A percentile compares a stretch with the other conserved stretches of the same genome.
Conservation (phyloP, 2,888 invertebrate species). For the Spodoptera exigua region DNA sequence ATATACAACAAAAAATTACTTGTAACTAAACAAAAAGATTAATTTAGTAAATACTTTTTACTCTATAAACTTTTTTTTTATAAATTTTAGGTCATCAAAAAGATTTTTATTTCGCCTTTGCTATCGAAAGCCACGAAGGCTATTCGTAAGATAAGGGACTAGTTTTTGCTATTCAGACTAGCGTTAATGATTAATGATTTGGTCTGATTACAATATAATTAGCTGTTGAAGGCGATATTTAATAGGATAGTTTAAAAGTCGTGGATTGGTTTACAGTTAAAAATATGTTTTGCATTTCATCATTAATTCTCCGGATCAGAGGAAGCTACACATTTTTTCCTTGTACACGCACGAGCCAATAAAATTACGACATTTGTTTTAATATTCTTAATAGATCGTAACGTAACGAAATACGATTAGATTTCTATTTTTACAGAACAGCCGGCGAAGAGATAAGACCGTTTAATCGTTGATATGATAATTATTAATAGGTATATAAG, state of each 20-base stretch:
- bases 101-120: background rate
- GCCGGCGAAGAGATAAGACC: background rate
- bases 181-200: conserved; percentile 27
- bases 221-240: conserved; percentile 18
- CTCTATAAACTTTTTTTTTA: no score
- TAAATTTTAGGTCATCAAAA: no score
- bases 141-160: conserved; percentile 22
- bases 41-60: no score
- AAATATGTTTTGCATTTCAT: no score
- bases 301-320: no score
- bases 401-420: background rate
- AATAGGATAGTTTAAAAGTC: background rate
- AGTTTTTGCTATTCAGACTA: conserved; percentile 29
- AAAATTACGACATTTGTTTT: no score
- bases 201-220: conserved; percentile 29
- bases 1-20: no score
- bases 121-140: conserved; percentile 29
- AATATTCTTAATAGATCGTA: no score
- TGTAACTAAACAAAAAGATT: no score
- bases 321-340: no score
- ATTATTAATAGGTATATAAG: background rate
- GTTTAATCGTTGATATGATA: background rate
- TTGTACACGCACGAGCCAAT: no score
- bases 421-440: background rate
- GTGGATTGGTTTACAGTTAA: background rate